Percentiles rank a stretch among this genome's conserved stretches.
Conservation (phyloP, 2,888 invertebrate genomes). For the Pherbina coryleti region DNA sequence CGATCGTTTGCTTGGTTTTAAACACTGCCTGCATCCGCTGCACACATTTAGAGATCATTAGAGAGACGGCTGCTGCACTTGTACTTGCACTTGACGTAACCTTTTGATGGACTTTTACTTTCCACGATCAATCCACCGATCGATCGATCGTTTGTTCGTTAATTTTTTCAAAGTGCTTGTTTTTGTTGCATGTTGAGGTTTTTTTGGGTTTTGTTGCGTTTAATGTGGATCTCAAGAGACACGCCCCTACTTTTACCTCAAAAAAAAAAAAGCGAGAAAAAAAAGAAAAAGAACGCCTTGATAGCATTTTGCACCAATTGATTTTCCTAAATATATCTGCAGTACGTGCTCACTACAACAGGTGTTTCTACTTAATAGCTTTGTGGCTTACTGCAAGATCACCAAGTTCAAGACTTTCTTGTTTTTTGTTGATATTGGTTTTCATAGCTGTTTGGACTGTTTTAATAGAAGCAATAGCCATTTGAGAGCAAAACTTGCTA, state of each 20-base stretch:
- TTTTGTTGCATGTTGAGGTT: background rate
- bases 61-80: constrained; percentile 17
- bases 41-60: constrained; percentile 19
- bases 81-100: constrained; percentile 30
- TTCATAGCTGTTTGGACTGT: background rate
- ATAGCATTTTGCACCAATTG: constrained; percentile 22
- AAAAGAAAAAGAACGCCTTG: background rate
- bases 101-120: constrained; percentile 54
- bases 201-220: constrained; percentile 1
- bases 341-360: constrained; percentile 25
- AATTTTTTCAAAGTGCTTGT: background rate
- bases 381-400: background rate
- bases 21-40: constrained; percentile 12
- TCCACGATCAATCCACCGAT: constrained; percentile 22
- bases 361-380: constrained; percentile 12
- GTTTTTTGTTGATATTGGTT: background rate
- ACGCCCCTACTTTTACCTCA: constrained; percentile 41
- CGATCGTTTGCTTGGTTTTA: background rate
- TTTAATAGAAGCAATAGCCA: background rate
- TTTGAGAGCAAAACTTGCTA: background rate
- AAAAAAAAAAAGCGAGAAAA: background rate
- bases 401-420: background rate
- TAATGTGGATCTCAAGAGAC: constrained; percentile 30
- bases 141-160: background rate
- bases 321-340: constrained; percentile 13